These are phyloP conservation scores for Cirrhinus mrigala DNA, from an alignment of 2,797 vertebrate species.

Conservation along the genomic window DNA sequence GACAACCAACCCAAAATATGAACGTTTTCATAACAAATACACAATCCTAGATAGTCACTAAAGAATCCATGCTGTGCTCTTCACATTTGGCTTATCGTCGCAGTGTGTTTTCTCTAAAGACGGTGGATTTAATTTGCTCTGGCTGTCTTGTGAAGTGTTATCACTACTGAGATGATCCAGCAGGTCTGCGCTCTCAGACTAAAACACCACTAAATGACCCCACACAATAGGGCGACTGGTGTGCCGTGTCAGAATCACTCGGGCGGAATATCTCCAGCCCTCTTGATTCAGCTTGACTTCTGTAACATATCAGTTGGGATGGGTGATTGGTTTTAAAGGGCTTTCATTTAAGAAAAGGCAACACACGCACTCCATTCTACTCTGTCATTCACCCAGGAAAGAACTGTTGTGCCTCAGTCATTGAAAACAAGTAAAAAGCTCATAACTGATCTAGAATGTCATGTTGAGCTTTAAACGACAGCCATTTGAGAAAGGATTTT, in stretches of 20 bases:
- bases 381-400: neutral
- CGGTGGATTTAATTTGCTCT: neutral
- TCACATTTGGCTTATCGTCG: neutral
- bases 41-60: neutral
- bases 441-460: neutral
- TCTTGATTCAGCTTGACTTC: slow-evolving; percentile 8
- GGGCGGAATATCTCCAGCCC: slow-evolving; percentile 22
- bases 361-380: slow-evolving; percentile 14
- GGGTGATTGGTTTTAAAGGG: slow-evolving; percentile 30
- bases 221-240: neutral
- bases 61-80: neutral
- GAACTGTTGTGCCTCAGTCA: neutral
- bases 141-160: neutral
- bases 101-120: neutral
- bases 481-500: neutral
- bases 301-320: slow-evolving; percentile 3
- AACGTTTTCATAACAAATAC: neutral
- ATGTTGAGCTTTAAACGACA: neutral
- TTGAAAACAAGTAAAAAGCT: neutral
- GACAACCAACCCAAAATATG: neutral
- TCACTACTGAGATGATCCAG: neutral
- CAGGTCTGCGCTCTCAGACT: neutral
- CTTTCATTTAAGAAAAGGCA: slow-evolving; percentile 36
- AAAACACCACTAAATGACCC: slow-evolving; percentile 16
- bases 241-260: neutral